Base-by-base conservation (phyloP, 2,888 invertebrate species). In the Ramazzottius varieornatus region DNA sequence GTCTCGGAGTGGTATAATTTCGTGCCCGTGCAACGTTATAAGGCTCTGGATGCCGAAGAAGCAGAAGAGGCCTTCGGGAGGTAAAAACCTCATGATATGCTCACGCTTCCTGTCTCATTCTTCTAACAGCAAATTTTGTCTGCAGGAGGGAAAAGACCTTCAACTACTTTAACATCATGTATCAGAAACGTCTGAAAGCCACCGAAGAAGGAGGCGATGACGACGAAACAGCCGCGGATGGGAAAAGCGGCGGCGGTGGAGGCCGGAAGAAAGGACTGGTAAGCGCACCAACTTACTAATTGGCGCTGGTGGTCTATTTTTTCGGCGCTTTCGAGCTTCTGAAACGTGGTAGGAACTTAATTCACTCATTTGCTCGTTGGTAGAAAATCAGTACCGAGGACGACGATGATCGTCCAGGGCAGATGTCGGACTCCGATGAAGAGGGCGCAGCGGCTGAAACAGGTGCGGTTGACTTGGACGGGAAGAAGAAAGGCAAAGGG, bases 1-100 rank as follows among this genome's bases (percentile, higher is more conserved):
- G 80, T 98, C 8, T 85, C 88, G 66, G 94, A 98, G 77, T 98
- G 93, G 93, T 90, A 90, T 75, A 89, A 89, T 73, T 92, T 91
- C 75, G 85, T 86, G 71, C 87, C 89, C 0, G 84, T 87, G 66
- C 86, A 88, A 71, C 81, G 86, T 65, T 94, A 96, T 75, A 94
- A 94, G 76, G 84, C 92, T 0, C 78, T 99, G 20, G 91, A 91
- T 13, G 89, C 90, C 0, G 98, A 99, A 76, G 96, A 99, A 77
- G 98, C 98, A 0, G 98, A 99, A 73, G 86, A 91, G 72, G 91
- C 94, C 74, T 99, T 93, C 76, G 88, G 85, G 69, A 84, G 82
- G 84, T 82, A 71, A 70, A 29, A 40, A 40, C 40, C 8, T 40
- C 8, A 13, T 40, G 20, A 8, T 13, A 40, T 13, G 40, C 40